Evolutionary conservation across 2,888 invertebrate genomes (phyloP), one percentile per base, ranked within the genome.

Genomic region (Ormyrus rosae): DNA sequence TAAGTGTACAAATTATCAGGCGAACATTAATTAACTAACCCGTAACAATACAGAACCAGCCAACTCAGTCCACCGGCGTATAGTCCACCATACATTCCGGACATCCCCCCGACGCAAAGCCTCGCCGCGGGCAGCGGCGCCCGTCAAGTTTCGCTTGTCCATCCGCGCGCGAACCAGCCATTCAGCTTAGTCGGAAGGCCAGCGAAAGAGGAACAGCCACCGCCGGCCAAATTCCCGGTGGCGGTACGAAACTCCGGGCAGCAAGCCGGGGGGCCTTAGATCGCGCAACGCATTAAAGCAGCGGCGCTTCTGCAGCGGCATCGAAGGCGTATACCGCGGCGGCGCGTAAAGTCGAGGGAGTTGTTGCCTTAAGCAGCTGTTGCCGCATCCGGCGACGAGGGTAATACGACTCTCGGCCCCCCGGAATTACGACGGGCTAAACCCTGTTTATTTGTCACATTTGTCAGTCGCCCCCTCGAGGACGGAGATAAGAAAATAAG

Each of bases 381-480:
- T 53, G 10, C 53, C 53, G 1, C 53, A 53, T 53, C 10, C 53
- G 53, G 7, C 53, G 53, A 53, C 8, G 8, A 10, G 10, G 53
- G 53, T 9, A 53, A 53, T 53, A 2, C 53, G 53, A 53, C 53
- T 53, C 53, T 9, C 7, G 19, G 19, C 19, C 19, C 10, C 10
- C 53, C 53, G 53, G 7, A 10, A 53, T 53, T 53, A 53, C 53
- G 53, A 9, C 10, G 53, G 8, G 53, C 53, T 53, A 53, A 53
- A 53, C 75, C 75, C 71, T 76, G 75, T 80, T 80, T 80, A 80
- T 76, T 75, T 45, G 75, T 76, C 71, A 71, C 76, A 76, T 80
- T 80, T 71, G 75, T 80, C 75, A 80, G 68, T 50, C 34, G 63
- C 11, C 45, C 11, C 1, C 0, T 5, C 7, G 10, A 6, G 45